Percentiles rank a stretch among this genome's conserved stretches.
These are phyloP conservation scores for Sterrhoptilus dennistouni DNA, from an alignment of 2,113 vertebrate species.

Conservation along the genomic window DNA sequence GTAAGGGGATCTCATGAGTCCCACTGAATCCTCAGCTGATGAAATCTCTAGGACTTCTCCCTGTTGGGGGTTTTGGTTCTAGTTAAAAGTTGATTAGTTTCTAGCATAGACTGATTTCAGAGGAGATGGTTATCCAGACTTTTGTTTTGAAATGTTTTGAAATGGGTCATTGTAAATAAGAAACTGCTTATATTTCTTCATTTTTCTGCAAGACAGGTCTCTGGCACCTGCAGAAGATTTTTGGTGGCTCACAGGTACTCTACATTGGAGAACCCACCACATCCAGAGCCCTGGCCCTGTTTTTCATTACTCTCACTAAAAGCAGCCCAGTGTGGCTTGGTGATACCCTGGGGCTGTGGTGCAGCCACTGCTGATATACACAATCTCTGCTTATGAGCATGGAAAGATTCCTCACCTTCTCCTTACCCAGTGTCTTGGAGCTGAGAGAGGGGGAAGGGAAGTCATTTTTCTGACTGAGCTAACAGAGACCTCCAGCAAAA, in stretches of 20 bases:
- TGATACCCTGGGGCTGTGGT: background rate
- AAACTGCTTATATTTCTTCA: background rate
- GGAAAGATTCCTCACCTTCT: background rate
- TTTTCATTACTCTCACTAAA: background rate
- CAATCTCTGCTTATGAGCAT: background rate
- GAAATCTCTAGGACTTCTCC: background rate
- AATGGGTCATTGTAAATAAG: background rate
- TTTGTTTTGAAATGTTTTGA: background rate
- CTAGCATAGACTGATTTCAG: background rate
- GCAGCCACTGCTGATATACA: background rate
- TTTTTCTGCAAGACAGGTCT: background rate
- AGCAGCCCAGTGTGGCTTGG: background rate
- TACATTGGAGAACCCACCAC: rapidly evolving
- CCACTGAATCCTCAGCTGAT: background rate
- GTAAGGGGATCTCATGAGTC: background rate
- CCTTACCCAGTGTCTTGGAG: background rate
- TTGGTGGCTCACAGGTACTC: rapidly evolving
- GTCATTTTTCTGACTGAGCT: background rate
- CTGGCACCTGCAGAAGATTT: background rate
- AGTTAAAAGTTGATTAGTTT: background rate
- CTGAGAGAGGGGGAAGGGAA: background rate
- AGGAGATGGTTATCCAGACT: background rate
- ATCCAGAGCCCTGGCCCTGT: background rate
- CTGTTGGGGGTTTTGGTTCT: background rate
- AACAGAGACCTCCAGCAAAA: constrained; percentile 16